These are phyloP conservation scores for Progne subis DNA, from an alignment of 2,113 vertebrate genomes.

Conservation along the genomic window DNA sequence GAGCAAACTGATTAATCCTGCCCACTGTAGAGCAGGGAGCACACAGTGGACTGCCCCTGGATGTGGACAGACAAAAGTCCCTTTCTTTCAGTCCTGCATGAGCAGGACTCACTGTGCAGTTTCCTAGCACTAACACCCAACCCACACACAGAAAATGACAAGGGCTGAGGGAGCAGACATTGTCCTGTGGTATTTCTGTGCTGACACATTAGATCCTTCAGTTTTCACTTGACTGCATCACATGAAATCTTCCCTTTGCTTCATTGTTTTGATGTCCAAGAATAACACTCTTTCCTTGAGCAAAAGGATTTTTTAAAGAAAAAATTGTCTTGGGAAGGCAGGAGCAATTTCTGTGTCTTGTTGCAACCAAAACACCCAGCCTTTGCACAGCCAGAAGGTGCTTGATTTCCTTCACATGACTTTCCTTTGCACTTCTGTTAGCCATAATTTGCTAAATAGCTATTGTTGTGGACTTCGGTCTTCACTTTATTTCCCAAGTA, in stretches of 20 bases:
- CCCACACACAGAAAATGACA: neutral
- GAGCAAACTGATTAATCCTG: neutral
- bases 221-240: neutral
- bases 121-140: neutral
- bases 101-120: neutral
- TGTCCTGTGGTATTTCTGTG: neutral
- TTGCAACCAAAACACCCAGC: neutral
- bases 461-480: neutral
- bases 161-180: neutral
- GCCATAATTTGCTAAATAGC: neutral
- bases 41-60: neutral
- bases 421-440: neutral
- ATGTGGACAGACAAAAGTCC: neutral
- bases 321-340: neutral
- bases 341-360: neutral
- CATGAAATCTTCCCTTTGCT: neutral
- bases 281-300: neutral
- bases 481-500: neutral
- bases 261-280: neutral
- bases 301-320: neutral
- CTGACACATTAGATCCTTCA: neutral
- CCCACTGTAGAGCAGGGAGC: neutral
- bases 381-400: neutral
- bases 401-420: neutral
- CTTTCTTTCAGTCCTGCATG: neutral